Evolutionary conservation across 2,113 vertebrate species (phyloP).

Genomic region (Noctilio leporinus): DNA sequence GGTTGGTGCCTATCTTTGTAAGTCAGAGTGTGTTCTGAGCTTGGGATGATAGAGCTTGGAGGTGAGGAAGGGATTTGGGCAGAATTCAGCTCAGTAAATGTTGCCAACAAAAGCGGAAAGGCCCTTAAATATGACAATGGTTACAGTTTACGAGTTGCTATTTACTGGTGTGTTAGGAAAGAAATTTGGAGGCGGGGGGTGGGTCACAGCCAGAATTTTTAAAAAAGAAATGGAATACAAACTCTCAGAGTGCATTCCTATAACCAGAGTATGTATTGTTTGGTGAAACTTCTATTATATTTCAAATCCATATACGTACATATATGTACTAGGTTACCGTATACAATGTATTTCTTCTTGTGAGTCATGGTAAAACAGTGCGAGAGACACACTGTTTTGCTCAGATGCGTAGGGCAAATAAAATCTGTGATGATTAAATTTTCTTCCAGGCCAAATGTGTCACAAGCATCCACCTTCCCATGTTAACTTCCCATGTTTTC

Average conservation of each 20-base stretch:
- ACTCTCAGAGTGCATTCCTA: background rate
- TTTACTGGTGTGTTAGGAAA: background rate
- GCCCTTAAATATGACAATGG: background rate
- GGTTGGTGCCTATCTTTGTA: slow-evolving; percentile 93
- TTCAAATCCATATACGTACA: background rate
- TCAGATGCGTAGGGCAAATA: background rate
- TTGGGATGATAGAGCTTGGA: background rate
- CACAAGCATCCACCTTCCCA: background rate
- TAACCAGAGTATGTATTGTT: background rate
- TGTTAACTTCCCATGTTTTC: background rate
- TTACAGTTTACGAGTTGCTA: background rate
- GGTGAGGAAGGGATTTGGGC: background rate
- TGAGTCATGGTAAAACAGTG: background rate
- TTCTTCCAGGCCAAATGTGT: background rate
- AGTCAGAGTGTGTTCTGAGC: slow-evolving; percentile 51
- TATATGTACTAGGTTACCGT: background rate
- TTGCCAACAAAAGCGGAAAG: background rate
- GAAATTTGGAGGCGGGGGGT: background rate
- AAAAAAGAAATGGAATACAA: background rate
- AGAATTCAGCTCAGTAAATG: background rate
- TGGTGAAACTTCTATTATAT: background rate
- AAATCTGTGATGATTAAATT: background rate
- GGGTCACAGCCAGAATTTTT: background rate
- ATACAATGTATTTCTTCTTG: background rate
- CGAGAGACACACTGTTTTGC: background rate